Conservation (phyloP, 2,888 invertebrate species). For the Torymus texanus region DNA sequence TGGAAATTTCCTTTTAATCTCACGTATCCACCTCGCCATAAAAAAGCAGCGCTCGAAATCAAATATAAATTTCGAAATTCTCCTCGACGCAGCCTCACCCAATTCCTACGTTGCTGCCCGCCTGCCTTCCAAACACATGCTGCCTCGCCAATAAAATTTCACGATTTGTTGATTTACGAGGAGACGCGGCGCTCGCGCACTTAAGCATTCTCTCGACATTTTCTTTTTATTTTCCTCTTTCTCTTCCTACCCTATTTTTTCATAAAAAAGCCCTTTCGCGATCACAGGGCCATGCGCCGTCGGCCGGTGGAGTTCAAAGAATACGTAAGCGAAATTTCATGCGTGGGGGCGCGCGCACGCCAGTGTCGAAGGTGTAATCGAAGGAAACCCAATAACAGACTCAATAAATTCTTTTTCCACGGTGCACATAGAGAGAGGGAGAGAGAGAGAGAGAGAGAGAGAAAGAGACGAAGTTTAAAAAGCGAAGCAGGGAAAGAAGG, state of each 20-base stretch:
- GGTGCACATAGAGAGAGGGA: neutral
- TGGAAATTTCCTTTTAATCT: neutral
- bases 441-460: neutral
- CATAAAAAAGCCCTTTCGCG: slow-evolving; percentile 41
- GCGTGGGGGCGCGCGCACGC: slow-evolving; percentile 53
- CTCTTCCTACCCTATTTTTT: slow-evolving; percentile 14
- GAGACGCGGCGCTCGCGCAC: slow-evolving; percentile 13
- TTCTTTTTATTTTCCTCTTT: slow-evolving; percentile 7
- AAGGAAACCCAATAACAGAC: slow-evolving; percentile 59
- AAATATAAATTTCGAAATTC: too few species aligned
- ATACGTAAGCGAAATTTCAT: slow-evolving; percentile 57
- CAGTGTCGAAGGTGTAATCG: slow-evolving; percentile 54
- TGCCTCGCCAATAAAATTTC: slow-evolving; percentile 36
- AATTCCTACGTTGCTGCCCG: neutral
- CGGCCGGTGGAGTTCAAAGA: slow-evolving; percentile 46
- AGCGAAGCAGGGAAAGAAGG: slow-evolving; percentile 44
- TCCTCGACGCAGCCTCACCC: neutral
- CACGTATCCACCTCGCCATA: too few species aligned
- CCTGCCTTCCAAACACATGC: neutral
- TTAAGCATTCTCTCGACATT: slow-evolving; percentile 40
- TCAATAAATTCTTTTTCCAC: slow-evolving; percentile 55
- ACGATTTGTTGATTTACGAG: slow-evolving; percentile 50
- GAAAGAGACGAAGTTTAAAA: slow-evolving; percentile 41
- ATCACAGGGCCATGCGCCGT: slow-evolving; percentile 28
- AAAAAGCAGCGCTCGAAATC: too few species aligned